Evolutionary conservation across 2,113 vertebrate species (phyloP).

Genomic region (Alligator sinensis): DNA sequence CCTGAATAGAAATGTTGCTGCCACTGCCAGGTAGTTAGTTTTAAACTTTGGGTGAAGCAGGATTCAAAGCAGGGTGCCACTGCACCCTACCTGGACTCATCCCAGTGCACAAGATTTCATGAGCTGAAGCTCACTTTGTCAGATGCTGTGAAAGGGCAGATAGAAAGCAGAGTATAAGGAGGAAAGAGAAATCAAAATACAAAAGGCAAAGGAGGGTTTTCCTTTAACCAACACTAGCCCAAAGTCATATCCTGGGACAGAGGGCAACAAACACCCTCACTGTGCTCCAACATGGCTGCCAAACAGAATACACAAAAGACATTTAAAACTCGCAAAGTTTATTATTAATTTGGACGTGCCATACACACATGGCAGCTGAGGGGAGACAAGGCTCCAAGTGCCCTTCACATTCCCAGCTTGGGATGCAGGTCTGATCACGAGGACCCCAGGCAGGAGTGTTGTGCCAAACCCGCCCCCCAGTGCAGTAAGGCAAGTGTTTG

Average conservation of each 20-base stretch:
- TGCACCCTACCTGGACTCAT: too few species aligned
- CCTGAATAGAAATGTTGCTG: too few species aligned
- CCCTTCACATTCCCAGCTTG: fast-evolving
- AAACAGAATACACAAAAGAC: fast-evolving
- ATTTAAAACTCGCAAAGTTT: slow-evolving; percentile 11
- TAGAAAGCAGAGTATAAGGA: too few species aligned
- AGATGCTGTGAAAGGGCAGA: too few species aligned
- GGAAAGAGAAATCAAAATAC: too few species aligned
- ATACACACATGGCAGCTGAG: fast-evolving
- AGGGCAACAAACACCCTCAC: background rate
- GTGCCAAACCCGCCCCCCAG: background rate
- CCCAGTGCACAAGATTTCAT: too few species aligned
- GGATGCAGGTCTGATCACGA: fast-evolving
- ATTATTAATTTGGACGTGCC: background rate
- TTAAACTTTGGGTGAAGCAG: too few species aligned
- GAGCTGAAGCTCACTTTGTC: too few species aligned
- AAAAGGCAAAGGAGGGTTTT: too few species aligned
- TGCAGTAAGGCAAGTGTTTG: slow-evolving; percentile 58
- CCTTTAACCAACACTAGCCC: background rate
- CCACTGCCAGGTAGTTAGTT: too few species aligned
- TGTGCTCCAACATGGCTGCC: too few species aligned
- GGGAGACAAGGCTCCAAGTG: fast-evolving
- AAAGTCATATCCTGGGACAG: background rate
- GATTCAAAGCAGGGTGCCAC: too few species aligned
- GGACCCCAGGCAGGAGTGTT: fast-evolving